A percentile compares a stretch with the other conserved stretches of the same genome.
Evolutionary conservation across 2,888 invertebrate genomes (phyloP).

Genomic region (Troides helena): DNA sequence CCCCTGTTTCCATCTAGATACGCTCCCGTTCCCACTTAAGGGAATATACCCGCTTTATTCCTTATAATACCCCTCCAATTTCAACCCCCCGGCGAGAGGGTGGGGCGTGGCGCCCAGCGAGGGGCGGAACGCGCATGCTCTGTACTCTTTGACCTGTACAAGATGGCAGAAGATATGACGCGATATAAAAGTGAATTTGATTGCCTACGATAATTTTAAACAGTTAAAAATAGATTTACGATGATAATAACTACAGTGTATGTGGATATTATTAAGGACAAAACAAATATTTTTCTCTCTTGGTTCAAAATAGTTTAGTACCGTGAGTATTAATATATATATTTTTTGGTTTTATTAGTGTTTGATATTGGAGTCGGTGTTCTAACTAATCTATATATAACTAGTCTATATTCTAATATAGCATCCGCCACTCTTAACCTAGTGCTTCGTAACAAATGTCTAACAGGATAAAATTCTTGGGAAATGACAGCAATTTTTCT

Average conservation of each 20-base stretch:
- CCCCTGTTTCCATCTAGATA: slow-evolving; percentile 15
- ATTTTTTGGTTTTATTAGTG: not conserved
- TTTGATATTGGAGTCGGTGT: too few species aligned
- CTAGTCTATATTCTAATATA: too few species aligned
- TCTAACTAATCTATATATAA: too few species aligned
- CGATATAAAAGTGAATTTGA: slow-evolving; percentile 19
- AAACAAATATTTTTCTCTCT: too few species aligned
- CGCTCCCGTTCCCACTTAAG: slow-evolving; percentile 35
- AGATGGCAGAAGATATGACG: slow-evolving; percentile 55
- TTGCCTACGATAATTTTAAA: slow-evolving; percentile 8
- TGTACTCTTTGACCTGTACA: slow-evolving; percentile 54
- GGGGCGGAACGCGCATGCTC: slow-evolving; percentile 69
- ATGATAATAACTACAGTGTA: not conserved
- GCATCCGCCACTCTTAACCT: too few species aligned
- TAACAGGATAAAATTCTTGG: too few species aligned
- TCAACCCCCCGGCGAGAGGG: slow-evolving; percentile 44
- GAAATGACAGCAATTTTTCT: too few species aligned
- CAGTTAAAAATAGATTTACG: not conserved
- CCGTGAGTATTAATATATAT: not conserved
- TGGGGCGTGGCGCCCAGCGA: slow-evolving; percentile 60
- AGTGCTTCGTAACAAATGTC: too few species aligned
- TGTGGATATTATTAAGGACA: not conserved
- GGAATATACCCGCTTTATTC: slow-evolving; percentile 31
- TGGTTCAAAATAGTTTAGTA: not conserved
- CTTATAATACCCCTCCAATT: slow-evolving; percentile 43